Evolutionary conservation across 2,113 vertebrate species (phyloP).

Genomic region (Plotosus lineatus): DNA sequence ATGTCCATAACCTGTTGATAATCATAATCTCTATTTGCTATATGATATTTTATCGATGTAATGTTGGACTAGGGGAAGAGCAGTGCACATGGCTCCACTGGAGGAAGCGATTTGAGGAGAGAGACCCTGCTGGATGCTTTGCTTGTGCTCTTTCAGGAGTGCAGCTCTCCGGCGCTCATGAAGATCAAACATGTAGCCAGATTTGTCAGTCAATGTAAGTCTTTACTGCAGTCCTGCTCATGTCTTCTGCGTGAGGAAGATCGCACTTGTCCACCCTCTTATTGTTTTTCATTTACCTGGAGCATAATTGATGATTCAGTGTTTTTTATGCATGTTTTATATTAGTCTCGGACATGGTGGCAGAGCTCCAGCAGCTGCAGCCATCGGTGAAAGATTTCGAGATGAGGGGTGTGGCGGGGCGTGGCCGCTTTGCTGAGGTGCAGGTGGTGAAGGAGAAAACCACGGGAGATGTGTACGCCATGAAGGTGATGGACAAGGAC

Average conservation of each 20-base stretch:
- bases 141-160: slow-evolving; percentile 88
- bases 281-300: too few species aligned
- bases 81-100: slow-evolving; percentile 73
- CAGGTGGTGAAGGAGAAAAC: slow-evolving; percentile 86
- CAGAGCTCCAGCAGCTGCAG: slow-evolving; percentile 84
- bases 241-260: background rate
- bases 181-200: slow-evolving; percentile 85
- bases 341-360: slow-evolving; percentile 82
- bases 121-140: slow-evolving; percentile 91
- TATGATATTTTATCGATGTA: slow-evolving; percentile 14
- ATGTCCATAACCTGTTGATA: background rate
- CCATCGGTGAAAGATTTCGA: slow-evolving; percentile 86
- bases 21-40: background rate
- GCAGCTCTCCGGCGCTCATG: slow-evolving; percentile 85
- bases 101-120: slow-evolving; percentile 74
- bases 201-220: slow-evolving; percentile 94
- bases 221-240: background rate
- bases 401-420: slow-evolving; percentile 80
- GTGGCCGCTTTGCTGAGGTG: slow-evolving; percentile 88
- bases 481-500: slow-evolving; percentile 92
- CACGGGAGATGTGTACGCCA: slow-evolving; percentile 88
- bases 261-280: too few species aligned
- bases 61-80: slow-evolving; percentile 79
- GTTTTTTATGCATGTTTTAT: slow-evolving; percentile 38
- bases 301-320: background rate